These are phyloP conservation scores for Bryconaethiops microstoma DNA, from an alignment of 2,797 vertebrate species.

Conservation along the genomic window DNA sequence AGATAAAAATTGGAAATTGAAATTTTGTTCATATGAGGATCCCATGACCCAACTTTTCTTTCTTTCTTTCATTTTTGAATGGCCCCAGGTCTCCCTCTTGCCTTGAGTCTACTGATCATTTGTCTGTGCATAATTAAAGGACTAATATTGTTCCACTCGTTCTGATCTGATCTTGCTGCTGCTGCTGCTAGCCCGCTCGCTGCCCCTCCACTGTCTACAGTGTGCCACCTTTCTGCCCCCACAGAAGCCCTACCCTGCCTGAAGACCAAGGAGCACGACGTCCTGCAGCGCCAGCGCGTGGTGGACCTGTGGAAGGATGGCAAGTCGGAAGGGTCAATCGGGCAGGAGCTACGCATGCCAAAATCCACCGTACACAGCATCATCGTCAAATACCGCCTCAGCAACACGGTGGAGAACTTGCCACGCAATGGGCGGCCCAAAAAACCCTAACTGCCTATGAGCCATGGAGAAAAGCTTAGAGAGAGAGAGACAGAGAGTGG, in stretches of 20 bases:
- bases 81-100: slow-evolving; percentile 35
- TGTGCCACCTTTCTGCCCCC: slow-evolving; percentile 87
- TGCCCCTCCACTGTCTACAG: slow-evolving; percentile 77
- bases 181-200: slow-evolving; percentile 62
- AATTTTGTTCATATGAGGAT: slow-evolving; percentile 36
- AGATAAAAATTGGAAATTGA: slow-evolving; percentile 21
- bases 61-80: slow-evolving; percentile 44
- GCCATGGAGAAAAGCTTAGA: slow-evolving; percentile 29
- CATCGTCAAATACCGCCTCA: slow-evolving; percentile 85
- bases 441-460: slow-evolving; percentile 71
- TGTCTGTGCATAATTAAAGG: slow-evolving; percentile 51
- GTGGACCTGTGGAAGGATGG: slow-evolving; percentile 86
- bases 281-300: slow-evolving; percentile 82
- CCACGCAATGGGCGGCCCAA: slow-evolving; percentile 82
- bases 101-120: slow-evolving; percentile 39
- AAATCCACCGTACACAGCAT: slow-evolving; percentile 87
- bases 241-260: slow-evolving; percentile 82
- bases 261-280: slow-evolving; percentile 87
- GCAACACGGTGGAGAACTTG: slow-evolving; percentile 85
- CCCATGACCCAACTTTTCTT: slow-evolving; percentile 16
- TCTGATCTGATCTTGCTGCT: slow-evolving; percentile 48
- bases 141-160: slow-evolving; percentile 53
- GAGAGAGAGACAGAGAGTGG: background rate
- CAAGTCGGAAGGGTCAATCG: slow-evolving; percentile 84
- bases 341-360: slow-evolving; percentile 83